phyloP scores from a whole-genome alignment of 1,140 invertebrate species.

The Drosophila saltans region DNA sequence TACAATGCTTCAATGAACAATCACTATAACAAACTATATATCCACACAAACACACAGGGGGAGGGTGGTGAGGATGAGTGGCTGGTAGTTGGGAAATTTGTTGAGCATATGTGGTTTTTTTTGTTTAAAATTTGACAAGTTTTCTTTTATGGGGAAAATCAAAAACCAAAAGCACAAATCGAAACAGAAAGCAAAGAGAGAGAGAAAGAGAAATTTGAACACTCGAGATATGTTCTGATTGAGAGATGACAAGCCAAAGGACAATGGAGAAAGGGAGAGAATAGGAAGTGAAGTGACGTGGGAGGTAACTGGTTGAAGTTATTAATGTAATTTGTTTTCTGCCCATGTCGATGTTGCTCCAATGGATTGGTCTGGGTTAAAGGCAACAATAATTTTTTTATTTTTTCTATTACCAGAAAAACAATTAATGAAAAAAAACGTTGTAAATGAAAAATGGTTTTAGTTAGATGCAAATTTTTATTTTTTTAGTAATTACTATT shows the following conservation, averaged over 20 bases:
- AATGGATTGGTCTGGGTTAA: conserved; percentile 1
- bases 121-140: conserved; percentile 52
- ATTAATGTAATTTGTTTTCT: conserved; percentile 76
- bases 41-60: conserved; percentile 22
- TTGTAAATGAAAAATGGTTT: too few species aligned
- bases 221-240: conserved; percentile 35
- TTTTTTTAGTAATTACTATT: background rate
- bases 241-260: conserved; percentile 26
- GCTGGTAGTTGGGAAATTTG: conserved; percentile 34
- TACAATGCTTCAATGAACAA: conserved; percentile 66
- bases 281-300: too few species aligned
- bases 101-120: conserved; percentile 39
- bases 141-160: conserved; percentile 11
- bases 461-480: conserved; percentile 36
- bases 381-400: too few species aligned
- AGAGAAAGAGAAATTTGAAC: background rate
- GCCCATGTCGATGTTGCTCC: conserved; percentile 28
- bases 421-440: too few species aligned
- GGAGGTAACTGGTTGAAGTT: conserved; percentile 43
- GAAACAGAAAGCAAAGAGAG: background rate
- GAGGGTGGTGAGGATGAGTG: too few species aligned
- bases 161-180: conserved; percentile 9
- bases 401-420: too few species aligned
- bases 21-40: conserved; percentile 40
- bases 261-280: background rate